Evolutionary conservation across 2,797 vertebrate species (phyloP).

Genomic region (Rhadinocentrus ornatus): DNA sequence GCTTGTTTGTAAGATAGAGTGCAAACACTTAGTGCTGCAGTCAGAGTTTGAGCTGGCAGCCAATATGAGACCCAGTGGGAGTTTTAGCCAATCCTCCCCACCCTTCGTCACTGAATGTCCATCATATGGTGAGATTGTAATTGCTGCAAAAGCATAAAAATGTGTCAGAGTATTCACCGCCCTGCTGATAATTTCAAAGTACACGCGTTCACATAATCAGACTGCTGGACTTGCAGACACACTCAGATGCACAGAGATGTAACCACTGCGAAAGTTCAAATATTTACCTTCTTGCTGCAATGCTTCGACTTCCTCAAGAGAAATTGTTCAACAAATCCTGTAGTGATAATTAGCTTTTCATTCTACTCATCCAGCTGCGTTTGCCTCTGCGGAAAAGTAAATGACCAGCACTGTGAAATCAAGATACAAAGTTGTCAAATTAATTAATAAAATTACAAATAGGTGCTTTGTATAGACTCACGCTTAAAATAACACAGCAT

Average conservation of each 20-base stretch:
- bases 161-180: conserved; percentile 35
- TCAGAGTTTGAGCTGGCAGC: conserved; percentile 49
- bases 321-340: conserved; percentile 67
- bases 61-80: conserved; percentile 59
- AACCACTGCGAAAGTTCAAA: conserved; percentile 59
- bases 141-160: conserved; percentile 59
- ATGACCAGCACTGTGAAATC: conserved; percentile 35
- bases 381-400: conserved; percentile 44
- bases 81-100: conserved; percentile 24
- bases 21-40: conserved; percentile 55
- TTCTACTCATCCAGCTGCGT: conserved; percentile 36
- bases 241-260: conserved; percentile 35
- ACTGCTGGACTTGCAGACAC: conserved; percentile 27
- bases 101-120: conserved; percentile 42
- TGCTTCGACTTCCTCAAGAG: conserved; percentile 53
- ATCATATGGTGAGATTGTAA: conserved; percentile 60
- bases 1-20: conserved; percentile 63
- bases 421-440: conserved; percentile 43
- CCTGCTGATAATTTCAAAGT: conserved; percentile 61
- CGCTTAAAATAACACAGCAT: conserved; percentile 1
- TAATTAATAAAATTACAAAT: conserved; percentile 29
- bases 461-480: conserved; percentile 23
- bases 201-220: conserved; percentile 42
- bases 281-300: conserved; percentile 69
- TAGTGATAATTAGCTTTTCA: conserved; percentile 63